Base-by-base conservation (phyloP, 1,140 invertebrate genomes). In the Teleopsis dalmanni region DNA sequence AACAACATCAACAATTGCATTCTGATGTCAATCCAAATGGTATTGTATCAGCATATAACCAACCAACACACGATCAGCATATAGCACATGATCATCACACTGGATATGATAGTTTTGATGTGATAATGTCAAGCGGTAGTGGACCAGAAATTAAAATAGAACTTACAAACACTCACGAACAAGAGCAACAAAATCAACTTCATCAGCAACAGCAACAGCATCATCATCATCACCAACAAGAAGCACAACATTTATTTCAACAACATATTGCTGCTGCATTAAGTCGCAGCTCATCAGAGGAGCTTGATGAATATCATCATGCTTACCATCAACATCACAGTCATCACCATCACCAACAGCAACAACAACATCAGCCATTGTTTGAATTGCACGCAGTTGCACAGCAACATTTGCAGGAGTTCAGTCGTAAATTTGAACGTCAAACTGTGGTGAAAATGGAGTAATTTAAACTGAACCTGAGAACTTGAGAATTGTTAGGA, bases 361-460 rank as follows among this genome's bases (percentile, higher is more conserved):
- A 43, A 19, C 41, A 43, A 3, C 16, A 11, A 2, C 14, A 42
- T 19, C 14, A 23, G 19, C 40, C 27, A 43, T 18, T 27, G 16
- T 29, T 43, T 11, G 41, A 25, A 3, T 10, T 43, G 41, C 27
- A 43, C 10, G 41, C 27, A 43, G 4, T 33, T 70, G 55, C 49
- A 70, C 52, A 45, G 11, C 59, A 65, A 14, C 62, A 66, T 34
- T 41, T 63, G 36, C 57, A 64, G 16, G 62, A 65, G 26, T 59
- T 62, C 19, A 59, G 55, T 8, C 54, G 64, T 5, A 67, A 67
- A 52, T 61, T 55, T 37, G 62, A 68, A 38, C 57, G 65, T 25
- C 62, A 65, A 18, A 55, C 60, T 23, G 56, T 68, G 41, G 65
- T 68, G 25, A 69, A 68, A 56, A 65, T 68, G 61, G 64, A 67